These are phyloP conservation scores for Pinctada fucata DNA, from an alignment of 2,888 invertebrate genomes.

Conservation along the genomic window DNA sequence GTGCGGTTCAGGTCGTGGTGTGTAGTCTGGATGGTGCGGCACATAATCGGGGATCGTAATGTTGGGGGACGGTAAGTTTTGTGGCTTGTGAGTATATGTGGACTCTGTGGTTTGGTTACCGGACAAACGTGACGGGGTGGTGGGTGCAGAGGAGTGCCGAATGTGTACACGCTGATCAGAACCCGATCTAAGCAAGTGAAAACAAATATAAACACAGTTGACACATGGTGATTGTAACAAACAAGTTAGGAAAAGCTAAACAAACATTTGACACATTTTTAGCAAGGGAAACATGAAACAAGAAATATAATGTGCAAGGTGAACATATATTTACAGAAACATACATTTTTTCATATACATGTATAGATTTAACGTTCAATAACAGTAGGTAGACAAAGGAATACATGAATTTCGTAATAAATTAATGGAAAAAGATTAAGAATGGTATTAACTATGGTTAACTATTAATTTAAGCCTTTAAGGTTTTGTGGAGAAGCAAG, in stretches of 20 bases:
- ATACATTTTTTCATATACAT: no score
- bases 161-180: slow-evolving; percentile 60
- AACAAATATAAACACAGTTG: neutral
- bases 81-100: slow-evolving; percentile 62
- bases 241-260: slow-evolving; percentile 7
- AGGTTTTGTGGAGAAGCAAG: no score
- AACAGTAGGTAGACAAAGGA: no score
- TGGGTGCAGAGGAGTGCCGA: slow-evolving; percentile 37
- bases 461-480: no score
- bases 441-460: no score
- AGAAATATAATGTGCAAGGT: neutral
- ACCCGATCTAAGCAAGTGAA: slow-evolving; percentile 53
- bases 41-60: neutral
- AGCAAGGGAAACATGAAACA: neutral
- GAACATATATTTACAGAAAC: no score
- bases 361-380: no score
- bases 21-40: slow-evolving; percentile 1
- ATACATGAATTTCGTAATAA: no score
- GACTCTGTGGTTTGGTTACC: slow-evolving; percentile 51
- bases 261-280: slow-evolving; percentile 2
- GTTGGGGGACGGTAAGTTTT: slow-evolving; percentile 31
- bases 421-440: no score
- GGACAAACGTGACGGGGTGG: slow-evolving; percentile 45
- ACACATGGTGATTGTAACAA: neutral
- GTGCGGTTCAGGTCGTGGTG: neutral